A percentile compares a stretch with the other conserved stretches of the same genome.
Conservation (phyloP, 1,140 invertebrate species). For the Cherax destructor region DNA sequence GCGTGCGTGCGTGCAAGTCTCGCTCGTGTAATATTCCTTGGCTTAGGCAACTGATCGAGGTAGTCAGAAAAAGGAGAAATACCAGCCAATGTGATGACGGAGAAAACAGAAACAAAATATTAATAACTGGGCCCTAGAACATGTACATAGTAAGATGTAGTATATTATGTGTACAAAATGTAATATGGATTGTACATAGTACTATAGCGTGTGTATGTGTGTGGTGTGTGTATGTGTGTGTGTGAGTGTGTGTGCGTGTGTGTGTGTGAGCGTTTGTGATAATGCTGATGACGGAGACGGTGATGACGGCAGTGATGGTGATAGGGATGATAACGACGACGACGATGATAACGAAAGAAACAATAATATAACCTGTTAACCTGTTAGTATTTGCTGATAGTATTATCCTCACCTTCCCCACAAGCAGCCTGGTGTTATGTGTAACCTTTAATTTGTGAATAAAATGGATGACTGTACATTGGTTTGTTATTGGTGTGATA, state of each 20-base stretch:
- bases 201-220: conserved; percentile 17
- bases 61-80: neutral
- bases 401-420: neutral
- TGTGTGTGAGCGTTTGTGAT: too few relatives aligned
- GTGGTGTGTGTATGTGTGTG: conserved; percentile 1
- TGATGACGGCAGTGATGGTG: neutral
- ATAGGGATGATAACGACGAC: neutral
- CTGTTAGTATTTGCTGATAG: conserved; percentile 21
- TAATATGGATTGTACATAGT: conserved; percentile 51
- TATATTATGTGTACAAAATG: conserved; percentile 44
- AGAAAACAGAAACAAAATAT: neutral
- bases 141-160: conserved; percentile 44
- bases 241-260: too few relatives aligned
- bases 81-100: neutral
- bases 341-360: neutral
- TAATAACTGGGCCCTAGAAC: conserved; percentile 37
- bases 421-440: conserved; percentile 15
- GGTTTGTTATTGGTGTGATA: too few relatives aligned
- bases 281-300: too few relatives aligned
- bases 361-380: too few relatives aligned
- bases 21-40: neutral
- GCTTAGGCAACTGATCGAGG: neutral
- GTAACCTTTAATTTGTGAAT: conserved; percentile 27
- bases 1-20: neutral
- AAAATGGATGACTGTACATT: conserved; percentile 22